Base-by-base conservation (phyloP, 2,797 vertebrate genomes). In the Phrynocephalus vlangalii region DNA sequence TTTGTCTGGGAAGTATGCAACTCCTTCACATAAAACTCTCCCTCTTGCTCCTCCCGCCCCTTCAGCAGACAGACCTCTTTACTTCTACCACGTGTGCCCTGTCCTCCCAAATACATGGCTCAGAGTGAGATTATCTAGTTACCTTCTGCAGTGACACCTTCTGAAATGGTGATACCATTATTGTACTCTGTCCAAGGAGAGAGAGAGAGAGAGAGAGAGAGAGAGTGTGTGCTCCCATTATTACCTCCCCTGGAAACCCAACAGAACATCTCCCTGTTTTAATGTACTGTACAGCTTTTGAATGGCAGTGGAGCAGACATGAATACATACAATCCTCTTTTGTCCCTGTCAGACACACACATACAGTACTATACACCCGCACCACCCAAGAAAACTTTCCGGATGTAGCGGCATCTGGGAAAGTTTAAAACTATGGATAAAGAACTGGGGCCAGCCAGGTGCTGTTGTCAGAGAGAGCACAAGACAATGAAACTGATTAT, bases 81-180 rank as follows among this genome's bases (percentile, higher is more conserved):
- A 16, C n/a, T 73, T 73, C 38, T 83, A 56, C 76, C 68, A 71
- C 28, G 30, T 33, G 52, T 48, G 67, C 87, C 56, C 87, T 80
- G 26, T n/a, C 56, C 77, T 88, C 77, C 82, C 77, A 33, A 73
- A 63, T 22, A 63, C 28, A 73, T 67, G 20, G 33, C 26, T 71
- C 79, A 66, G 1, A 44, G 38, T 44, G 38, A 71, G 73, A 76
- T 76, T 5, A 85, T 48, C 56, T 26, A 85, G 73, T 77, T 26
- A 56, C n/a, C 7, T 30, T 22, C 26, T 50, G 28, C 24, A 9
- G n/a, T 73, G 5, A 28, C 26, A 10, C 20, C 5, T 79, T 79
- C 48, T 52, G 22, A 60, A 22, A 30, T 24, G 20, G 33, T 80
- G 4, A 68, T 18, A 30, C 2, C 8, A 5, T 6, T 18, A 33